These are phyloP conservation scores for Sturmia bella DNA, from an alignment of 2,888 invertebrate genomes.

Conservation along the genomic window DNA sequence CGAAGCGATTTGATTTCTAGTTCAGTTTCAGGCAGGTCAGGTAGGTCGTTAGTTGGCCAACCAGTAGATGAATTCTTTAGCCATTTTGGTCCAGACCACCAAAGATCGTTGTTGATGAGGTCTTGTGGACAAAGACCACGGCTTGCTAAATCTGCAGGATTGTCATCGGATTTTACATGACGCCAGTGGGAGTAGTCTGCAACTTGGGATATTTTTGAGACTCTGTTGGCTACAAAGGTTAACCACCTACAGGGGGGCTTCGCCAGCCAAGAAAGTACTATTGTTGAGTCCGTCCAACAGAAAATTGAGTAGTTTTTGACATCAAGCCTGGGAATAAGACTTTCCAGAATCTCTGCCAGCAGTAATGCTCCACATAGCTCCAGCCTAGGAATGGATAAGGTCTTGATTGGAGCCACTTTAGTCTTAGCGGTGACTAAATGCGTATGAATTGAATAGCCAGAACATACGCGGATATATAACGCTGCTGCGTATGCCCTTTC, in stretches of 20 bases:
- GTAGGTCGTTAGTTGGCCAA: background rate
- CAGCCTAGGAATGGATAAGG: background rate
- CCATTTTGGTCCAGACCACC: conserved; percentile 53
- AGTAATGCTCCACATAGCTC: background rate
- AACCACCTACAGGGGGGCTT: conserved; percentile 47
- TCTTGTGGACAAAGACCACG: conserved; percentile 51
- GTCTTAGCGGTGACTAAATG: background rate
- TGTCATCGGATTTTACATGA: conserved; percentile 55
- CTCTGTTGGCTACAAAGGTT: conserved; percentile 1
- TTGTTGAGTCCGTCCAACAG: no score
- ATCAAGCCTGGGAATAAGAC: background rate
- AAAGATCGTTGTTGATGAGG: conserved; percentile 4
- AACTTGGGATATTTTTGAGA: conserved; percentile 51
- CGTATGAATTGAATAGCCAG: background rate
- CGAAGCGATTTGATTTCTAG: conserved; percentile 47
- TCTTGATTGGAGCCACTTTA: conserved; percentile 3
- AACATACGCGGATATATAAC: no score
- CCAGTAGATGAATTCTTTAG: background rate
- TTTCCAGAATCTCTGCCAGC: background rate
- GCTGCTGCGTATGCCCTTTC: no score
- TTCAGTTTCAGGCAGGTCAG: background rate
- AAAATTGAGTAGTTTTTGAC: background rate
- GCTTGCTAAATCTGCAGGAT: conserved; percentile 43
- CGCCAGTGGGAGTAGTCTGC: conserved; percentile 37
- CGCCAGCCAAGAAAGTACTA: background rate